Conservation (phyloP, 2,888 invertebrate genomes). For the Nomada ferruginata region DNA sequence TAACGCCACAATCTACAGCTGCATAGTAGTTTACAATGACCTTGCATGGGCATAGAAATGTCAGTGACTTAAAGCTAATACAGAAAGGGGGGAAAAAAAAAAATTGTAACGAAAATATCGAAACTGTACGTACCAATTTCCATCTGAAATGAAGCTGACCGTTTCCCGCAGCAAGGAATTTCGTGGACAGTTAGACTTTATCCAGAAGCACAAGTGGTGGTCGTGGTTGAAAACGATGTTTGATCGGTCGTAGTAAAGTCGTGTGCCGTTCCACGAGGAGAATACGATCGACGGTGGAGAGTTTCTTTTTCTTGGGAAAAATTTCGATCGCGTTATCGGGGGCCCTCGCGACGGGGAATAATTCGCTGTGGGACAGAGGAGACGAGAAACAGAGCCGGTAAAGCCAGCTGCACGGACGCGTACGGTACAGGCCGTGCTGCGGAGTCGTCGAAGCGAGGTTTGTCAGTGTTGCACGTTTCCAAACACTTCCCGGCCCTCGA, state of each 20-base stretch:
- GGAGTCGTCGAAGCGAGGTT: constrained; percentile 67
- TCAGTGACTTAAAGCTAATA: constrained; percentile 36
- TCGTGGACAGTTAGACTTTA: constrained; percentile 29
- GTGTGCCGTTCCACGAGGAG: constrained; percentile 80
- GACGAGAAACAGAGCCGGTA: constrained; percentile 70
- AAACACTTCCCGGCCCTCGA: constrained; percentile 75
- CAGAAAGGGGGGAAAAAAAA: constrained; percentile 16
- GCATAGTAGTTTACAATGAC: constrained; percentile 56
- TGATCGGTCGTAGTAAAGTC: constrained; percentile 68
- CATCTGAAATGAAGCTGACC: constrained; percentile 68
- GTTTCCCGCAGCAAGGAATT: constrained; percentile 58
- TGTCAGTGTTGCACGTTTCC: constrained; percentile 72
- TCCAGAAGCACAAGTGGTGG: constrained; percentile 67
- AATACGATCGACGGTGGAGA: constrained; percentile 52
- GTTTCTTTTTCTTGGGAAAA: constrained; percentile 53
- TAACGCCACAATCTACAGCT: constrained; percentile 22
- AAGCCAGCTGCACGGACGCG: constrained; percentile 64
- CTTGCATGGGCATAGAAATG: constrained; percentile 57
- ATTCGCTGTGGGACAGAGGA: constrained; percentile 60
- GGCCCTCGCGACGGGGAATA: constrained; percentile 52
- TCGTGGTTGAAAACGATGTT: constrained; percentile 54
- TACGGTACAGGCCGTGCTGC: constrained; percentile 49
- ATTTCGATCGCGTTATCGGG: constrained; percentile 61
- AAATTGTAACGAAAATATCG: constrained; percentile 27
- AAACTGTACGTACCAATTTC: constrained; percentile 68